A percentile compares a stretch with the other conserved stretches of the same genome.
phyloP scores from a whole-genome alignment of 1,140 invertebrate species.

The Drosophila ohnishii region DNA sequence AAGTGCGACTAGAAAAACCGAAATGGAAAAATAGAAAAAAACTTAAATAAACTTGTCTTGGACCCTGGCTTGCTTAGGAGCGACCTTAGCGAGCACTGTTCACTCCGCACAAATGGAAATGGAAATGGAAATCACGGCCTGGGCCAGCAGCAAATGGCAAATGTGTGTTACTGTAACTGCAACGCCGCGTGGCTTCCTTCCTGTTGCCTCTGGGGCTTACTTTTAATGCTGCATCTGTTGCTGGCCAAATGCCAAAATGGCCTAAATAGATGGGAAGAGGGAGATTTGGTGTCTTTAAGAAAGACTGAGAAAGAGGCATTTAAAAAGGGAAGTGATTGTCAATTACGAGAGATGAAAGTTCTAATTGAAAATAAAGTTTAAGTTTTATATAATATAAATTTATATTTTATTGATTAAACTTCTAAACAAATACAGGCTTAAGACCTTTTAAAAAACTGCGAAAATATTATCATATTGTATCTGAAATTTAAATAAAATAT shows the following conservation, averaged over 20 bases:
- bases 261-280: conserved; percentile 22
- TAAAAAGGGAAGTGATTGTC: background rate
- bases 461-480: too few species aligned
- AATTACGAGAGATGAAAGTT: background rate
- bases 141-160: conserved; percentile 63
- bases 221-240: conserved; percentile 17
- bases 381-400: too few species aligned
- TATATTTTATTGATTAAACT: too few species aligned
- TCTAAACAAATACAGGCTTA: background rate
- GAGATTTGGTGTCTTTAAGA: background rate
- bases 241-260: conserved; percentile 11
- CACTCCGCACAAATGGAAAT: conserved; percentile 61
- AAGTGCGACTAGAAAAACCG: conserved; percentile 52
- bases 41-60: conserved; percentile 68
- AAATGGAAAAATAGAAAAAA: conserved; percentile 29
- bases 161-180: conserved; percentile 81
- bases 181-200: conserved; percentile 57
- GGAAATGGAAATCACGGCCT: conserved; percentile 71
- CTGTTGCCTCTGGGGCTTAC: conserved; percentile 11
- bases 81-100: conserved; percentile 52
- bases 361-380: too few species aligned
- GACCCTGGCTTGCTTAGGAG: conserved; percentile 61
- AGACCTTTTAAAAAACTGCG: too few species aligned
- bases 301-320: background rate
- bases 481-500: too few species aligned